These are phyloP conservation scores for Opisthograptis luteolata DNA, from an alignment of 2,888 invertebrate genomes.

Conservation along the genomic window DNA sequence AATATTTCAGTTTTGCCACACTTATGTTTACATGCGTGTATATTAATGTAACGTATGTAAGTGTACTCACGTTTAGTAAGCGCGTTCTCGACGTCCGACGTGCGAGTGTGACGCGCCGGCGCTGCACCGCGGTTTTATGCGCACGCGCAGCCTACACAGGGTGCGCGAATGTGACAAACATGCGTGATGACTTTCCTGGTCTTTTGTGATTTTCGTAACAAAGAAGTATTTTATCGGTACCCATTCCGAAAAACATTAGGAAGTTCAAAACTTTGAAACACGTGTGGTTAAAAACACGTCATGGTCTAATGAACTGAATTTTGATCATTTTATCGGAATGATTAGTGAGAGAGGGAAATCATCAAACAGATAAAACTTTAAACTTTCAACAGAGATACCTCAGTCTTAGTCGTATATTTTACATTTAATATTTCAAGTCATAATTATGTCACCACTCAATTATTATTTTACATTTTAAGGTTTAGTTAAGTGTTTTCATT, in stretches of 20 bases:
- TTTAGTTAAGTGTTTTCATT: no score
- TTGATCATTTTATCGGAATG: no score
- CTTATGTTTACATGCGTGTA: constrained; percentile 16
- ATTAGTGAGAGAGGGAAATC: no score
- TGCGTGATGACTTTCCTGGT: constrained; percentile 45
- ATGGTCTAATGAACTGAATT: no score
- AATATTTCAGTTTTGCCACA: not conserved
- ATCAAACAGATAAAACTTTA: no score
- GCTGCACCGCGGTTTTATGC: constrained; percentile 70
- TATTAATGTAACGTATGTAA: not conserved
- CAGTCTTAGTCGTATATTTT: no score
- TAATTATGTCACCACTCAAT: no score
- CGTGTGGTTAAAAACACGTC: no score
- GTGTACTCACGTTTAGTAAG: constrained; percentile 65
- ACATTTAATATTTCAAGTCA: no score
- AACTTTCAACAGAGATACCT: no score
- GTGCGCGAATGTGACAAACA: constrained; percentile 51
- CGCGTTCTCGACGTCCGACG: constrained; percentile 53
- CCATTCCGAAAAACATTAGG: not conserved
- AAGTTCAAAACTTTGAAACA: no score
- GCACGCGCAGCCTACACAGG: constrained; percentile 63
- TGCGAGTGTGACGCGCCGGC: constrained; percentile 61
- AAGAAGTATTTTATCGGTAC: constrained; percentile 9
- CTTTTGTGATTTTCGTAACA: constrained; percentile 27
- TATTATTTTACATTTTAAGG: no score